Evolutionary conservation across 1,140 invertebrate species (phyloP).

Genomic region (Globodera ellingtonae): DNA sequence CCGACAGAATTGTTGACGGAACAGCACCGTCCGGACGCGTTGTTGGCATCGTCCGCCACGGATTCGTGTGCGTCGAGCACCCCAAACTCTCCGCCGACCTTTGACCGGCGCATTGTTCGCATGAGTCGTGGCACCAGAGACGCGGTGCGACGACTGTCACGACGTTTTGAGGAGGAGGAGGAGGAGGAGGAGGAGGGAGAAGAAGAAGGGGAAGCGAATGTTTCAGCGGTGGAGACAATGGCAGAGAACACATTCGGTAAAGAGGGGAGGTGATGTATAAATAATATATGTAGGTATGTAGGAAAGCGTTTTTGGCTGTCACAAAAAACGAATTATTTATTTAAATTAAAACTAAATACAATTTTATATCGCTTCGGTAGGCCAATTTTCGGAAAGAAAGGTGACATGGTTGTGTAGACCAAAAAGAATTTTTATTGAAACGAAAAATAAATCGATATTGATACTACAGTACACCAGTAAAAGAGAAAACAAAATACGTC

Average conservation of each 20-base stretch:
- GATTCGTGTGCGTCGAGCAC: conserved; percentile 12
- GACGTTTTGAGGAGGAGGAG: conserved; percentile 19
- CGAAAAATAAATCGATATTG: no score
- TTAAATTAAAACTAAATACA: no score
- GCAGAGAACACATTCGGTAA: not conserved
- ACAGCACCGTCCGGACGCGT: not conserved
- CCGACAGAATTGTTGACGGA: not conserved
- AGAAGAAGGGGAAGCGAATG: conserved; percentile 1
- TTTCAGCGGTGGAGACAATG: not conserved
- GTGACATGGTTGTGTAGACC: no score
- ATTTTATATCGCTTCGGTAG: no score
- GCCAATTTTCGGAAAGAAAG: no score
- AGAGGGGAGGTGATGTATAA: not conserved
- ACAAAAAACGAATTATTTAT: no score
- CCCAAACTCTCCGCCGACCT: conserved; percentile 25
- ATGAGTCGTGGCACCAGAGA: conserved; percentile 20
- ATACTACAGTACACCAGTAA: no score
- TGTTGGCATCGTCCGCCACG: not conserved
- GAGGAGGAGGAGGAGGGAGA: conserved; percentile 8
- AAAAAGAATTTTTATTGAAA: no score
- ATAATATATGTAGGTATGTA: not conserved
- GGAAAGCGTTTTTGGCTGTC: no score
- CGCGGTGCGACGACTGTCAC: conserved; percentile 19
- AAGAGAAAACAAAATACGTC: no score
- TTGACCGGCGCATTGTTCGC: conserved; percentile 21